Evolutionary conservation across 2,797 vertebrate species (phyloP).

Genomic region (Coregonus sp.): DNA sequence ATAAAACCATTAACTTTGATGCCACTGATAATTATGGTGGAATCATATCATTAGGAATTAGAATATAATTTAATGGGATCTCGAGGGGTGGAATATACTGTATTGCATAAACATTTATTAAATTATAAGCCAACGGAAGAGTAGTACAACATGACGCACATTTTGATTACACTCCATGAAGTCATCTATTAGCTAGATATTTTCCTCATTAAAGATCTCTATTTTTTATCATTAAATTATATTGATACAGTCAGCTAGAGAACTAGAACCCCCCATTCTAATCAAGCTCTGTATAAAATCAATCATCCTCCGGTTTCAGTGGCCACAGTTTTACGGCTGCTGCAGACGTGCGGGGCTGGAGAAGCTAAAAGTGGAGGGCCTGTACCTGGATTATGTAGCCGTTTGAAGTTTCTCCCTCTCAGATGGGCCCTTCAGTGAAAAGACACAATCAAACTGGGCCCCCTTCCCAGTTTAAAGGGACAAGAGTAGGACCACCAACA

Average conservation of each 20-base stretch:
- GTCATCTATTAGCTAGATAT: neutral
- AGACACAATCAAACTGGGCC: constrained; percentile 1
- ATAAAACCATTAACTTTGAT: no score
- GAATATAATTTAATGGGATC: no score
- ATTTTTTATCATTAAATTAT: neutral
- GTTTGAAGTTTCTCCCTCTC: constrained; percentile 59
- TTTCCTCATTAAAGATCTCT: neutral
- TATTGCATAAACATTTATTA: no score
- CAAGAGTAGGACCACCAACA: constrained; percentile 55
- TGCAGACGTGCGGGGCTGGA: constrained; percentile 44
- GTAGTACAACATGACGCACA: no score
- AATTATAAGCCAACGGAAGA: no score
- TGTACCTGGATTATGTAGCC: constrained; percentile 58
- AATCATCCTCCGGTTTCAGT: constrained; percentile 44
- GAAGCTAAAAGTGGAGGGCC: constrained; percentile 51
- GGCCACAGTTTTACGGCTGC: constrained; percentile 51
- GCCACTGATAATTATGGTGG: no score
- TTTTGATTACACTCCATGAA: neutral
- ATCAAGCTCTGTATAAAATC: constrained; percentile 44
- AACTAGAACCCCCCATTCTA: constrained; percentile 21
- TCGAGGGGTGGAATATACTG: no score
- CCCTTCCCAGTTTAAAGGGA: neutral
- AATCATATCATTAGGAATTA: no score
- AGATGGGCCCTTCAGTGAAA: constrained; percentile 34
- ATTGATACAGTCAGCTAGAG: neutral